Conservation (phyloP, 2,888 invertebrate genomes). For the Coecobrya sp. region DNA sequence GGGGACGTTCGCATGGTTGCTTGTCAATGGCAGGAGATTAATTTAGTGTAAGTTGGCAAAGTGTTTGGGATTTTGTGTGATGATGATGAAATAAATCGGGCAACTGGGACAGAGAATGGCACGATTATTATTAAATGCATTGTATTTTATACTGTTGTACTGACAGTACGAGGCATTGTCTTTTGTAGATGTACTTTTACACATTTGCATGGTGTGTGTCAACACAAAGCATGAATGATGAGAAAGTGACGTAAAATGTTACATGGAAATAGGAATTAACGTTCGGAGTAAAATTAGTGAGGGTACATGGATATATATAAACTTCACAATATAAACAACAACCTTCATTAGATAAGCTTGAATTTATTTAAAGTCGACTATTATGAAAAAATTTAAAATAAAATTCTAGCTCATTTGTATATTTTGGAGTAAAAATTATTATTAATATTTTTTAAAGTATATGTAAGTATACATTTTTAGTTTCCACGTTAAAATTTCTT, state of each 20-base stretch:
- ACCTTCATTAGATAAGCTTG: background rate
- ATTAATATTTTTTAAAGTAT: too few species aligned
- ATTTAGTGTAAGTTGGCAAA: constrained; percentile 82
- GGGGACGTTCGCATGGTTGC: constrained; percentile 81
- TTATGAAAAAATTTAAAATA: too few species aligned
- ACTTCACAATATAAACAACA: background rate
- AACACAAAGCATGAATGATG: background rate
- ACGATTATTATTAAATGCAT: constrained; percentile 24
- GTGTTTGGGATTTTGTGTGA: constrained; percentile 80
- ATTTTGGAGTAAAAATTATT: too few species aligned
- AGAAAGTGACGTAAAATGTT: background rate
- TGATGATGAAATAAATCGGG: constrained; percentile 81
- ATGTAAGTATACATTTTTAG: too few species aligned
- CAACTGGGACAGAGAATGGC: constrained; percentile 68
- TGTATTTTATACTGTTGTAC: background rate
- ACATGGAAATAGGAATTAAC: background rate
- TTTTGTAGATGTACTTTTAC: background rate
- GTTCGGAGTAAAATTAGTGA: background rate
- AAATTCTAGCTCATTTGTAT: too few species aligned
- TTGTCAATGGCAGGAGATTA: constrained; percentile 83
- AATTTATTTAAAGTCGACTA: too few species aligned
- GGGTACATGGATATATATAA: background rate
- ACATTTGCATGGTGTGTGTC: background rate
- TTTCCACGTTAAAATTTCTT: too few species aligned
- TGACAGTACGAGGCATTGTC: background rate